A percentile compares a stretch with the other conserved stretches of the same genome.
phyloP scores from a whole-genome alignment of 2,888 invertebrate species.

The Cacoxenus indagator region DNA sequence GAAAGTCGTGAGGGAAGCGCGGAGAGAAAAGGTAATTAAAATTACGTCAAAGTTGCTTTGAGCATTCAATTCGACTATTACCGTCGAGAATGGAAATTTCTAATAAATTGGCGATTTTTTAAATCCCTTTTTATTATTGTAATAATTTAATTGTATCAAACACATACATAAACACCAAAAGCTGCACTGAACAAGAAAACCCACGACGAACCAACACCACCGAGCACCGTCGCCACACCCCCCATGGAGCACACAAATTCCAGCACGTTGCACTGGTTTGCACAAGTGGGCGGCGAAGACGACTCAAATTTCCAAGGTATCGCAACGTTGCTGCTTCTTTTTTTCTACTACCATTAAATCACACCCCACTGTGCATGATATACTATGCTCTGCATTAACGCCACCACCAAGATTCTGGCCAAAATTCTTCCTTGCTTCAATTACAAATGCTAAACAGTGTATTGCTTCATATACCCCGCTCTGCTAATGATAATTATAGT shows the following conservation, averaged over 20 bases:
- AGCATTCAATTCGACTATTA: too few species aligned
- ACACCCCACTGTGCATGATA: not conserved
- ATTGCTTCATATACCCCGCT: too few species aligned
- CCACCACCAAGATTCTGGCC: too few species aligned
- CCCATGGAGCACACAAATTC: conserved; percentile 43
- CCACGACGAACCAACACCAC: too few species aligned
- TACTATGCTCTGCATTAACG: too few species aligned
- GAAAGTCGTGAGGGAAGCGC: conserved; percentile 70
- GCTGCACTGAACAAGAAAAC: conserved; percentile 27
- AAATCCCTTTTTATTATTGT: not conserved
- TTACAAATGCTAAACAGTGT: too few species aligned
- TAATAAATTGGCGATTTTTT: not conserved
- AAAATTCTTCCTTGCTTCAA: too few species aligned
- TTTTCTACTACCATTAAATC: not conserved
- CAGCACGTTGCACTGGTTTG: conserved; percentile 70
- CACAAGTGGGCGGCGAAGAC: conserved; percentile 67
- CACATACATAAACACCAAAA: not conserved
- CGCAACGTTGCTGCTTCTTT: conserved; percentile 24
- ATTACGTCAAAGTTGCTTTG: not conserved
- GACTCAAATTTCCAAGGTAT: conserved; percentile 63
- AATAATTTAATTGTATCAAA: not conserved
- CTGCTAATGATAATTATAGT: too few species aligned
- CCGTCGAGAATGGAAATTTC: not conserved
- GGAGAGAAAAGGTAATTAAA: conserved; percentile 66
- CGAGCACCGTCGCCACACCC: conserved; percentile 23